phyloP scores from a whole-genome alignment of 2,888 invertebrate species.

The Teinopalpus imperialis region DNA sequence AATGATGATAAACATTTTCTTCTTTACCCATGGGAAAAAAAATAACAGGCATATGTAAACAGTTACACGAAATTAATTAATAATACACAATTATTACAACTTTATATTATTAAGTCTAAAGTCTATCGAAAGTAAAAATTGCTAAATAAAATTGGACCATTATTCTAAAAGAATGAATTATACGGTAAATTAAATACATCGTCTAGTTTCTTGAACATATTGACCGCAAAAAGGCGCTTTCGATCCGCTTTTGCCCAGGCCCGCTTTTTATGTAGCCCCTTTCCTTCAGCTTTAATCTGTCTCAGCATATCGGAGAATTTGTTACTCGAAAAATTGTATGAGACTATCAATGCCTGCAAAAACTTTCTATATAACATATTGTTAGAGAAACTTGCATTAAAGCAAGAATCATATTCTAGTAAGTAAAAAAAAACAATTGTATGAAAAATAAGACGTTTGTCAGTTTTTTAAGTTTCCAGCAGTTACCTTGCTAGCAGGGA shows the following conservation, averaged over 20 bases:
- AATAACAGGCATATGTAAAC: too few species aligned
- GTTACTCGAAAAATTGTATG: background rate
- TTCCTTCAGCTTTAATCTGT: conserved; percentile 1
- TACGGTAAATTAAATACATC: conserved; percentile 8
- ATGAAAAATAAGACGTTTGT: too few species aligned
- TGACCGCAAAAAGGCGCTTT: conserved; percentile 17
- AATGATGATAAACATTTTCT: too few species aligned
- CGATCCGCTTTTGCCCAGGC: conserved; percentile 12
- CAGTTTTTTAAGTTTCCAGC: too few species aligned
- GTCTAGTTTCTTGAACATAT: conserved; percentile 14
- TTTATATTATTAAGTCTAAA: too few species aligned
- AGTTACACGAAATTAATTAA: too few species aligned
- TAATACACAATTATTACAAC: too few species aligned
- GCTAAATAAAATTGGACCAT: background rate
- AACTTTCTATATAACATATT: conserved; percentile 12
- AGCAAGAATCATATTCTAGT: conserved; percentile 1
- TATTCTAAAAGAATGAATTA: conserved; percentile 1
- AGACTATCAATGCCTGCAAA: conserved; percentile 4
- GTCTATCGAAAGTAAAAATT: too few species aligned
- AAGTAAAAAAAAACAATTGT: conserved; percentile 1
- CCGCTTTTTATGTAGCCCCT: conserved; percentile 5
- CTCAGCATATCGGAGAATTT: background rate
- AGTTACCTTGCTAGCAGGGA: background rate
- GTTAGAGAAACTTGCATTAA: conserved; percentile 7
- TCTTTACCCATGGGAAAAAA: too few species aligned